Percentiles rank a stretch among this genome's conserved stretches.
These are phyloP conservation scores for Beris morrisii DNA, from an alignment of 2,888 invertebrate genomes.

Conservation along the genomic window DNA sequence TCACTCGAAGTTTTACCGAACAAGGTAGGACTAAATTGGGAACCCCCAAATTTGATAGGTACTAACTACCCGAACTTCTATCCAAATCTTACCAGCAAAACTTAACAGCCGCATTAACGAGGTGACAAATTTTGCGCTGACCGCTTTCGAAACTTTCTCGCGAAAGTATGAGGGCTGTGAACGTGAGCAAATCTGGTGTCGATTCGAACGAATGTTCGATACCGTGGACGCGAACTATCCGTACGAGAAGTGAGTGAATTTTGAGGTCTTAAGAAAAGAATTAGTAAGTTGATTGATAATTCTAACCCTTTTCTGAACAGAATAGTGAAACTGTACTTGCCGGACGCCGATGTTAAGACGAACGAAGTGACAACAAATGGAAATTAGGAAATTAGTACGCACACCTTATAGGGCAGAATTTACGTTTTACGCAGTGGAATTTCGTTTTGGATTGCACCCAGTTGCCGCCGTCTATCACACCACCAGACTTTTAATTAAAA, in stretches of 20 bases:
- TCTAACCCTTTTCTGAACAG: slow-evolving; percentile 1
- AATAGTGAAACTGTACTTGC: slow-evolving; percentile 35
- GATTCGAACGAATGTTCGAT: slow-evolving; percentile 37
- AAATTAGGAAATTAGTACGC: slow-evolving; percentile 29
- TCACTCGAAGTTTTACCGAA: slow-evolving; percentile 26
- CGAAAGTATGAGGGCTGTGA: slow-evolving; percentile 36
- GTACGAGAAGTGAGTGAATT: slow-evolving; percentile 36
- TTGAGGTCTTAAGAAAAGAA: not conserved
- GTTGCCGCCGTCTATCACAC: not conserved
- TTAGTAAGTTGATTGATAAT: not conserved
- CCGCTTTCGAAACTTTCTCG: slow-evolving; percentile 43
- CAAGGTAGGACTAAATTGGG: slow-evolving; percentile 18
- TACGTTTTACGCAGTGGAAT: slow-evolving; percentile 22
- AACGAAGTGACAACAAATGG: slow-evolving; percentile 22
- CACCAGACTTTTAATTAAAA: slow-evolving; percentile 23
- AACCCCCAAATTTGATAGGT: not conserved
- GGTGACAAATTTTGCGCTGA: slow-evolving; percentile 57
- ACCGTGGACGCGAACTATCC: slow-evolving; percentile 38
- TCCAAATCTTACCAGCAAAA: slow-evolving; percentile 44
- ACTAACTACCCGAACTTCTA: not conserved
- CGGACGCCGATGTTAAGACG: slow-evolving; percentile 25
- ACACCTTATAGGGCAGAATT: slow-evolving; percentile 26
- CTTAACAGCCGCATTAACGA: slow-evolving; percentile 57
- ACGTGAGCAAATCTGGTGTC: slow-evolving; percentile 39
- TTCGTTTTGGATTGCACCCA: slow-evolving; percentile 11